Conservation (phyloP, 2,888 invertebrate species). For the Galerucella calmariensis region DNA sequence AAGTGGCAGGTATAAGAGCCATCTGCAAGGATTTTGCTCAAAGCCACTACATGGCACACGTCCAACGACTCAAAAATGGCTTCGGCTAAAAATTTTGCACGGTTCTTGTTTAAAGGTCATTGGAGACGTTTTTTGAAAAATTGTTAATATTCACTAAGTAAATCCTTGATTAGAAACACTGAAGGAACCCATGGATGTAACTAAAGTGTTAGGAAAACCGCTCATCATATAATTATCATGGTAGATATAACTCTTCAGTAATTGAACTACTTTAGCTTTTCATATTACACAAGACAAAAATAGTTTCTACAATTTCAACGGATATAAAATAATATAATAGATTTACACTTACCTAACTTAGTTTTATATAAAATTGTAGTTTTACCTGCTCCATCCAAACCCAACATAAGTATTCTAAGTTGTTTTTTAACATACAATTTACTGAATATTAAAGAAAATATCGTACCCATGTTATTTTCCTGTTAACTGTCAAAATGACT, state of each 20-base stretch:
- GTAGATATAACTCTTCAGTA: too few relatives aligned
- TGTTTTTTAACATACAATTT: slow-evolving; percentile 49
- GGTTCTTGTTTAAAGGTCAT: too few relatives aligned
- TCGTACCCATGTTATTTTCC: slow-evolving; percentile 45
- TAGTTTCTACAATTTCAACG: background rate
- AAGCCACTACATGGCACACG: too few relatives aligned
- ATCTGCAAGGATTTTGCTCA: too few relatives aligned
- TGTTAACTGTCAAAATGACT: background rate
- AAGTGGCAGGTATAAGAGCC: too few relatives aligned
- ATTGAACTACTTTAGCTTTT: background rate
- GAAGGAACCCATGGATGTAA: too few relatives aligned
- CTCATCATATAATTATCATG: too few relatives aligned
- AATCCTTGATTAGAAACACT: too few relatives aligned
- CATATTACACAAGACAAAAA: background rate
- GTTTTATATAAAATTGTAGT: slow-evolving; percentile 95
- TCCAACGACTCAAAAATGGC: too few relatives aligned
- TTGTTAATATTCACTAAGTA: too few relatives aligned
- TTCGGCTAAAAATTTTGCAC: too few relatives aligned
- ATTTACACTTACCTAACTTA: slow-evolving; percentile 70
- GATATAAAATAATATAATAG: background rate
- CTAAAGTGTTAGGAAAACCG: too few relatives aligned
- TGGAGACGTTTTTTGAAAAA: background rate
- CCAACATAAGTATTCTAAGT: slow-evolving; percentile 69
- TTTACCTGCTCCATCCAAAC: slow-evolving; percentile 96
- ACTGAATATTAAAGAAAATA: slow-evolving; percentile 45